phyloP scores from a whole-genome alignment of 2,113 vertebrate genomes.

The Rafetus swinhoei region DNA sequence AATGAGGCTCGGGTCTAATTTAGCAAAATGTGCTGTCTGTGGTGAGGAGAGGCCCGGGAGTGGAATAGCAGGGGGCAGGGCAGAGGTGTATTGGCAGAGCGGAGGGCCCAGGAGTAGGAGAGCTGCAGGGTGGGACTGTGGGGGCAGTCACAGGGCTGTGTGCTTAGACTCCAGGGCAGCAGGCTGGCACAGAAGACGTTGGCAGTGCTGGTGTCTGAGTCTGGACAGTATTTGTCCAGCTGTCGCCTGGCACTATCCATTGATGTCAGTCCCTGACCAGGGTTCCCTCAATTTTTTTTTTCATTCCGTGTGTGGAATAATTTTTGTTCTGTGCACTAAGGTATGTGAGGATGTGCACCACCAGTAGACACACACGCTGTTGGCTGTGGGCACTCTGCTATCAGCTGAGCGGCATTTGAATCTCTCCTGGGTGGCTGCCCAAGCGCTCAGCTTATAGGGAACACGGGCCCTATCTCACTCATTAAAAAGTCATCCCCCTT shows the following conservation, averaged over 20 bases:
- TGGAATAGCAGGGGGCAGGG: background rate
- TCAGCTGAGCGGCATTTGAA: no score
- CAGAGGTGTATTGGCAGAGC: background rate
- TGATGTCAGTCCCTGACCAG: background rate
- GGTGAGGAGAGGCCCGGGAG: background rate
- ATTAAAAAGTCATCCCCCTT: background rate
- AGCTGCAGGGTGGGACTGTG: background rate
- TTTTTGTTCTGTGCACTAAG: no score
- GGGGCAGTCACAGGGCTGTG: background rate
- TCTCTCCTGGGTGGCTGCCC: no score
- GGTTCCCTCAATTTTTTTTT: no score
- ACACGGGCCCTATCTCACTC: no score
- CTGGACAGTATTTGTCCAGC: background rate
- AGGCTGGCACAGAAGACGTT: background rate
- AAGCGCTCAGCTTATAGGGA: no score
- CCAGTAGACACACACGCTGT: no score
- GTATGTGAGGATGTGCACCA: no score
- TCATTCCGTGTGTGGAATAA: no score
- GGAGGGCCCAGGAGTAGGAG: background rate
- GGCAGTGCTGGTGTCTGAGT: background rate
- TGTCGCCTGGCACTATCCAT: background rate
- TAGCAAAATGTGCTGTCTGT: background rate
- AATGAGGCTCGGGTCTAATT: fast-evolving
- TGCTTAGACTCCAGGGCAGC: background rate
- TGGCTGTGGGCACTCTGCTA: no score